Evolutionary conservation across 2,797 vertebrate genomes (phyloP), one percentile per base, ranked within the genome.

Genomic region (Pitangus sulphuratus): DNA sequence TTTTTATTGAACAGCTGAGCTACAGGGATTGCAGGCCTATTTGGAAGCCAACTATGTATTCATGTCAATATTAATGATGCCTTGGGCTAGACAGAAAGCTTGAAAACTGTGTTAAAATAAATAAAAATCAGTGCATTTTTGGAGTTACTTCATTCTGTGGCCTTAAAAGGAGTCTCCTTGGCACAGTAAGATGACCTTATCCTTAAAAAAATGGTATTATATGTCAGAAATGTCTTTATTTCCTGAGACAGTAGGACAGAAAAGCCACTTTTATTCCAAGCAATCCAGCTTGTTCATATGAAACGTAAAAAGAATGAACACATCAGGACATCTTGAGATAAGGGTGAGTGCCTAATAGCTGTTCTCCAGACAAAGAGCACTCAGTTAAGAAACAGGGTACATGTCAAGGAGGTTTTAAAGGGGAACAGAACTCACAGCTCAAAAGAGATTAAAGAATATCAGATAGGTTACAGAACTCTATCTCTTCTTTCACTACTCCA

Each of bases 91-190:
- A 93, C 22, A 91, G 84, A 87, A 89, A 85, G 12, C 57, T 81
- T 81, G 65, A 91, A 88, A 93, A 87, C 28, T 79, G 85, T 76
- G 44, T 89, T 92, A 89, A 58, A 37, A 44, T 91, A 91, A 90
- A 92, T 86, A 89, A 95, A 91, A 89, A 40, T 6, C 50, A 78
- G 50, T 48, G 44, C 50, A 48, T 91, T 88, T 92, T 88, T 92
- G 33, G 62, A 83, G 45, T 88, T 48, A 42, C 45, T 93, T 90
- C 30, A 56, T 88, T 90, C 40, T 84, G 8, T 60, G 70, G 47
- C 82, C 79, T 84, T 93, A 91, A 84, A 87, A 89, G 84, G 81
- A 78, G 42, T 25, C 68, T 87, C 31, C 50, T 92, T 86, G 72
- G 84, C 82, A 86, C 30, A 62, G 15, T 28, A 58, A 60, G 58